phyloP scores from a whole-genome alignment of 2,797 vertebrate genomes.

The Rhinophrynus dorsalis region DNA sequence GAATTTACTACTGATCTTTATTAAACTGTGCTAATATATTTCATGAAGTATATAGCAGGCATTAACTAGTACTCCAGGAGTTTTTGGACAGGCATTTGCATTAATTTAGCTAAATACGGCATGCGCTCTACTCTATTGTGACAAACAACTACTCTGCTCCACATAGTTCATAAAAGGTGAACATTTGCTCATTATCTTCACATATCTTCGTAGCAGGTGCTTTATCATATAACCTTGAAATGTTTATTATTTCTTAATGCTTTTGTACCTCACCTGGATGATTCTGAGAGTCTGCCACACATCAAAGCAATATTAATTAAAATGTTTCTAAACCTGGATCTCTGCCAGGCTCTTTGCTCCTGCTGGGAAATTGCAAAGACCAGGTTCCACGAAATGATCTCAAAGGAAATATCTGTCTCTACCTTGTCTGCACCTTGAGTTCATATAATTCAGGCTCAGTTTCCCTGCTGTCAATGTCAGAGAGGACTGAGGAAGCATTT shows the following conservation, averaged over 20 bases:
- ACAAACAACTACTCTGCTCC: background rate
- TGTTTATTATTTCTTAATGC: background rate
- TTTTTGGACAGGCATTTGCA: background rate
- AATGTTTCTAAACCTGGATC: background rate
- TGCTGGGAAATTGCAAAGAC: constrained; percentile 18
- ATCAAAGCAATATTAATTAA: constrained; percentile 26
- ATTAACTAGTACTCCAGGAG: too few relatives aligned
- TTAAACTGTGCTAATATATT: background rate
- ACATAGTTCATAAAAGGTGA: background rate
- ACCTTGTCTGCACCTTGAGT: background rate
- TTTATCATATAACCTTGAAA: background rate
- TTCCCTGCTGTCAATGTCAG: background rate
- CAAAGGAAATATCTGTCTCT: constrained; percentile 6
- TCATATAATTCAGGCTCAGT: background rate
- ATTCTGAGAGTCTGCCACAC: constrained; percentile 1
- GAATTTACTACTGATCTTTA: too few relatives aligned
- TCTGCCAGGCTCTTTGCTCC: constrained; percentile 8
- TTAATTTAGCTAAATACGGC: background rate
- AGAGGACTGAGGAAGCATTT: background rate
- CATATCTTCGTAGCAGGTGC: background rate
- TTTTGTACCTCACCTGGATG: background rate
- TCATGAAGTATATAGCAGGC: background rate
- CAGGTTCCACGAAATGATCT: constrained; percentile 24
- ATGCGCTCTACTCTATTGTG: background rate
- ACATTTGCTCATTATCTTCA: background rate